Conservation (phyloP, 1,140 invertebrate genomes). For the Listronotus bonariensis region DNA sequence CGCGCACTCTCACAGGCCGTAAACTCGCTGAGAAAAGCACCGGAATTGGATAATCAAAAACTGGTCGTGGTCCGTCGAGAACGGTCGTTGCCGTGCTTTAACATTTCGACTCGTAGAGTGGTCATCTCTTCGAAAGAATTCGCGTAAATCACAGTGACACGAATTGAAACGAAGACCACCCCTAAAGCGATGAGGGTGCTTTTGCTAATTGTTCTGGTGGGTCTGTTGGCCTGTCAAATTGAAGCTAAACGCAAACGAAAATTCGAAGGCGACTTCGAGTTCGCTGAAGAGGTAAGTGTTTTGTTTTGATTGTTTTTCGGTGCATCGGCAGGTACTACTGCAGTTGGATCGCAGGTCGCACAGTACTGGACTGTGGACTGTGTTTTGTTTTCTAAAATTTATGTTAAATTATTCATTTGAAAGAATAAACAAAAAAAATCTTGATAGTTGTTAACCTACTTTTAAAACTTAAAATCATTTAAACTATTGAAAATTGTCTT, state of each 20-base stretch:
- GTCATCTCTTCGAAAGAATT: not conserved
- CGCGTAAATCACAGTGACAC: slow-evolving; percentile 7
- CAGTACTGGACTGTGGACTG: too few species aligned
- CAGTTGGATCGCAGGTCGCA: too few species aligned
- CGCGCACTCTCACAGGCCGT: slow-evolving; percentile 3
- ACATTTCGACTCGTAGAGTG: not conserved
- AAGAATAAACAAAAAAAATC: too few species aligned
- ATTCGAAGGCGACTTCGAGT: slow-evolving; percentile 72
- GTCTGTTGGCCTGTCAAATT: slow-evolving; percentile 53
- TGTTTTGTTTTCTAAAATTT: too few species aligned
- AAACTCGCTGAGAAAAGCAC: slow-evolving; percentile 2
- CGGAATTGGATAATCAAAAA: slow-evolving; percentile 9
- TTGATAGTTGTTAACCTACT: too few species aligned
- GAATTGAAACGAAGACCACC: slow-evolving; percentile 6
- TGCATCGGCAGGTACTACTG: not conserved
- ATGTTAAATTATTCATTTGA: too few species aligned
- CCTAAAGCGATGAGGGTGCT: slow-evolving; percentile 43
- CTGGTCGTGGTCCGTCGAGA: slow-evolving; percentile 6
- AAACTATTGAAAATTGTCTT: too few species aligned
- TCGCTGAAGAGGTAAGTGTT: slow-evolving; percentile 67
- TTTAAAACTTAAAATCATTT: too few species aligned
- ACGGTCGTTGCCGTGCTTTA: slow-evolving; percentile 6
- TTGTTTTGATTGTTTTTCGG: not conserved
- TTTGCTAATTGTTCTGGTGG: slow-evolving; percentile 56
- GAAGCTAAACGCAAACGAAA: slow-evolving; percentile 65